A percentile compares a stretch with the other conserved stretches of the same genome.
Conservation (phyloP, 2,797 vertebrate genomes). For the Gambusia yucatana region DNA sequence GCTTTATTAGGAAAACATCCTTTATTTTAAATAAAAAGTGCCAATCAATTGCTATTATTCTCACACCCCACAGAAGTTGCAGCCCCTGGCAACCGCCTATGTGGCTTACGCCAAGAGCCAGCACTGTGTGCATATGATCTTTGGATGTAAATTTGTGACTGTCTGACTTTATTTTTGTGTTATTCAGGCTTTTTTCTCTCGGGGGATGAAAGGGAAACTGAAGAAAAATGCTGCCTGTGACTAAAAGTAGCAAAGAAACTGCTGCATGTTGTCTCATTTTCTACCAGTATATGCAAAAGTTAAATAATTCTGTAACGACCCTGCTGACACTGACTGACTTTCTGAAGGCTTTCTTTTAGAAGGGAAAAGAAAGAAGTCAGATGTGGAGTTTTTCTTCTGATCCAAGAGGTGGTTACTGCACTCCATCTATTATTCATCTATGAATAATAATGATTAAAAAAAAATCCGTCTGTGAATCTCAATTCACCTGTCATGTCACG, state of each 20-base stretch:
- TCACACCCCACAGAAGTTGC: neutral
- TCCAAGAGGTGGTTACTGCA: neutral
- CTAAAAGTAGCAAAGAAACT: neutral
- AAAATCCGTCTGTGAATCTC: neutral
- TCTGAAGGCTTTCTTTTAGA: neutral
- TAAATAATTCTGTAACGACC: slow-evolving; percentile 31
- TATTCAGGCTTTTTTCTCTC: neutral
- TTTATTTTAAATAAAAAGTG: neutral
- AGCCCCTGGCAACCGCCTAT: neutral
- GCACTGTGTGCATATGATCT: neutral
- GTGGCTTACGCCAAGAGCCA: neutral
- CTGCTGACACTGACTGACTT: neutral
- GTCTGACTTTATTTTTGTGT: neutral
- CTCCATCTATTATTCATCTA: neutral
- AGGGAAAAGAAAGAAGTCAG: neutral
- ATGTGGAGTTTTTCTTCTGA: neutral
- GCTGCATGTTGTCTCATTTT: slow-evolving; percentile 17
- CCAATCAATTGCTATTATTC: neutral
- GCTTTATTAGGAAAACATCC: neutral
- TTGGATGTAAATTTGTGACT: neutral
- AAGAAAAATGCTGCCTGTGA: neutral
- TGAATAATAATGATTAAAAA: neutral
- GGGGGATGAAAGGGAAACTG: neutral
- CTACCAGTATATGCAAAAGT: slow-evolving; percentile 23
- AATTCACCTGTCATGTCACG: neutral